These are phyloP conservation scores for Macaca mulatta DNA, from an alignment of 2,113 vertebrate genomes.

Conservation along the genomic window DNA sequence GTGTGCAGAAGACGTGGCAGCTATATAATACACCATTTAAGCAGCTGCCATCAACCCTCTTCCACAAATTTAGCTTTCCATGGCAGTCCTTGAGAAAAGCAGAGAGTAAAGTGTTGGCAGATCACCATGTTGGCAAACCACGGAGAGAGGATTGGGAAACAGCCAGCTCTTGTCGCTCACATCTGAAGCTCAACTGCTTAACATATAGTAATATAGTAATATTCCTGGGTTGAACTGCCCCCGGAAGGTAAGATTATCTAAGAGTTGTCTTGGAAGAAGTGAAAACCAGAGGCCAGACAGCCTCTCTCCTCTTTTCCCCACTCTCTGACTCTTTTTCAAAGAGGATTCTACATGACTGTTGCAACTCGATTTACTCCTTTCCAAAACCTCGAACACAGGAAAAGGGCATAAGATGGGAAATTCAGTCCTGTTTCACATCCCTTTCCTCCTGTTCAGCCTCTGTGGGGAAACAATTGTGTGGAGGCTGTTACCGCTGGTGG, in stretches of 20 bases:
- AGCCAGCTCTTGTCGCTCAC: neutral
- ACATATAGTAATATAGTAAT: accelerated
- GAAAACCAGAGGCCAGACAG: neutral
- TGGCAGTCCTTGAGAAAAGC: neutral
- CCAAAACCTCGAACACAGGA: neutral
- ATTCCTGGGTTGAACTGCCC: neutral
- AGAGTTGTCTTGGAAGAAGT: neutral
- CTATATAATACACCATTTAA: too few relatives aligned
- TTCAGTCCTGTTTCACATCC: neutral
- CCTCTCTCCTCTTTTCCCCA: neutral
- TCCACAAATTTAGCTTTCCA: neutral
- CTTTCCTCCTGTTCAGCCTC: neutral
- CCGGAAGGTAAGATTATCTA: neutral
- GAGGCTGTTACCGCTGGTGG: constrained; percentile 77
- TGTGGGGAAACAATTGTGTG: constrained; percentile 53
- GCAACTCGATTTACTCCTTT: constrained; percentile 13
- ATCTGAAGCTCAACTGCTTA: neutral
- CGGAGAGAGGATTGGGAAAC: too few relatives aligned
- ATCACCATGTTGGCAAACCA: neutral
- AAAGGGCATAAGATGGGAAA: neutral
- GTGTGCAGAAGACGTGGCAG: neutral
- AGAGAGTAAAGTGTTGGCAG: neutral
- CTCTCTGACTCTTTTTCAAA: neutral
- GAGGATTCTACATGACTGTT: neutral
- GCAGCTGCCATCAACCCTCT: neutral